Evolutionary conservation across 2,888 invertebrate genomes (phyloP).

Genomic region (Seira musarum): DNA sequence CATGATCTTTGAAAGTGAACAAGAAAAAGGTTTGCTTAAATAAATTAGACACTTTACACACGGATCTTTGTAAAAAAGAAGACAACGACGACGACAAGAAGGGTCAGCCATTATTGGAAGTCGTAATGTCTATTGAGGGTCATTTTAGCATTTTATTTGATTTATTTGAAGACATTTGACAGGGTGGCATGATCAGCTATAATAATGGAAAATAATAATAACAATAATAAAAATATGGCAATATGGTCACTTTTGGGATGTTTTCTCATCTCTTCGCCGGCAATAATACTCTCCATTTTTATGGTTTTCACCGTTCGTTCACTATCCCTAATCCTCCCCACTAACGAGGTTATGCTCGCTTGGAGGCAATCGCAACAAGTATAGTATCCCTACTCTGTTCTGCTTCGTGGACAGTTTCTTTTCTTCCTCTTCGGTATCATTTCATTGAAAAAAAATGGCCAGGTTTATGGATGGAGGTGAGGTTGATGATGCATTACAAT

Average conservation of each 20-base stretch:
- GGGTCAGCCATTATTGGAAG: background rate
- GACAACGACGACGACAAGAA: constrained; percentile 23
- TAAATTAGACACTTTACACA: constrained; percentile 2
- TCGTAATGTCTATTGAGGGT: background rate
- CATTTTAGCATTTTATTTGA: constrained; percentile 45
- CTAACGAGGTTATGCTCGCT: constrained; percentile 52
- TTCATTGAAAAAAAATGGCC: constrained; percentile 5
- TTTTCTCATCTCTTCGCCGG: background rate
- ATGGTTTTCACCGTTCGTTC: background rate
- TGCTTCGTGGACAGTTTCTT: constrained; percentile 28
- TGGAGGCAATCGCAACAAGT: constrained; percentile 31
- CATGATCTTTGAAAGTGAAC: background rate
- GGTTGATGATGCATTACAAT: constrained; percentile 16
- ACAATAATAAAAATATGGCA: constrained; percentile 12
- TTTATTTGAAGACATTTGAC: constrained; percentile 50
- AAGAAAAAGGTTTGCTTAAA: background rate
- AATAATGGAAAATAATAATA: constrained; percentile 24
- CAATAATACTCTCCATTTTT: background rate
- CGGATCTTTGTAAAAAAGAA: constrained; percentile 20
- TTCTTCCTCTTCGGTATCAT: constrained; percentile 31
- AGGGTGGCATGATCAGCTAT: constrained; percentile 35
- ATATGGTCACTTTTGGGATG: background rate
- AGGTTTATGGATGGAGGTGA: constrained; percentile 31
- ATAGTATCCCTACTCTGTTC: constrained; percentile 6
- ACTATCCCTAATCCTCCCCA: constrained; percentile 42